Evolutionary conservation across 2,888 invertebrate genomes (phyloP), one percentile per base, ranked within the genome.

Genomic region (Lasioglossum figueresi): DNA sequence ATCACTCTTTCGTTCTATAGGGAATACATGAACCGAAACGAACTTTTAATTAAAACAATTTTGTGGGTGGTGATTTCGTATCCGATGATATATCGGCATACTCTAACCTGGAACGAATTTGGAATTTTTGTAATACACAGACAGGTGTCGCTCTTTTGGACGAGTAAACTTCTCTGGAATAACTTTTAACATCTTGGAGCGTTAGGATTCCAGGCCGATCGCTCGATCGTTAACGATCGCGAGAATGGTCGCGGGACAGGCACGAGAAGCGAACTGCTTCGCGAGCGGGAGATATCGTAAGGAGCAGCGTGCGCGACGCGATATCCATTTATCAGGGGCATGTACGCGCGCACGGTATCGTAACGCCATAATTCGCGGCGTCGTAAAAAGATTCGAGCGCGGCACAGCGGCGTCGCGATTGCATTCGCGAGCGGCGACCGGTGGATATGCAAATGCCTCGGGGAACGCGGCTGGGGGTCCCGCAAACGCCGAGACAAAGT

Each of bases 401-500:
- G 77, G 37, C 45, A 79, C 66, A 34, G 66, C 34, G 37, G 66
- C 56, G 48, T 70, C 75, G 80, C 86, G 87, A 89, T 85, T 88
- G 89, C 88, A 84, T 74, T 71, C 70, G 86, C 82, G 86, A 89
- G 89, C 76, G 91, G 85, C 87, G 91, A 90, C 88, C 79, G 66
- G 88, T 86, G 91, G 88, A 91, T 93, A 93, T 92, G 93, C 92
- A 93, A 93, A 93, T 92, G 89, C 84, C 88, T 89, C 84, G 89
- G 88, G 76, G 80, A 76, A 70, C 90, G 34, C 90, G 90, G 86
- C 85, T 90, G 91, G 92, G 92, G 91, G 91, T 91, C 91, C 83
- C 88, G 86, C 87, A 86, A 89, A 89, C 88, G 90, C 89, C 92
- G 93, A 94, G 93, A 94, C 93, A 94, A 94, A 94, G 93, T 94